Conservation (phyloP, 2,797 vertebrate genomes). For the Aphelocoma californica region DNA sequence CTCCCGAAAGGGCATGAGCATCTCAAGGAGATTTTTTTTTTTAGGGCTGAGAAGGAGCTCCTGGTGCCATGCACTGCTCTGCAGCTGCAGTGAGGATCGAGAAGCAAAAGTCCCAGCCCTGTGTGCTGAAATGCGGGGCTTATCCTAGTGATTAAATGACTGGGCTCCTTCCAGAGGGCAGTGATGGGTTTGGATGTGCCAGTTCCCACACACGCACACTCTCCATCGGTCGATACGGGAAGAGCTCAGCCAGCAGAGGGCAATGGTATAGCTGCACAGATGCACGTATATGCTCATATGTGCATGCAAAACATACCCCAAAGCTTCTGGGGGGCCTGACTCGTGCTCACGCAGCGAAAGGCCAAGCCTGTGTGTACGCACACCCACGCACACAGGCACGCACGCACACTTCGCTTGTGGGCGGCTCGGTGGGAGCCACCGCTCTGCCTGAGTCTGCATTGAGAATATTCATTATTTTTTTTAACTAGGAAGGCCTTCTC, state of each 20-base stretch:
- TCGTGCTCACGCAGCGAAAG: accelerated
- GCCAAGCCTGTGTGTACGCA: background rate
- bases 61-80: background rate
- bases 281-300: background rate
- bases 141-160: background rate
- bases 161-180: slow-evolving; percentile 46
- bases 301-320: background rate
- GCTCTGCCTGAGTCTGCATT: background rate
- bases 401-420: background rate
- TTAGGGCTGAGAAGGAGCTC: background rate
- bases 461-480: background rate
- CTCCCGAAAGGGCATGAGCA: background rate
- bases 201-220: background rate
- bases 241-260: slow-evolving; percentile 54
- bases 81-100: background rate
- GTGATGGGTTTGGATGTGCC: background rate
- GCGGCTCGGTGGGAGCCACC: background rate
- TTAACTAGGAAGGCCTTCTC: background rate
- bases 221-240: background rate
- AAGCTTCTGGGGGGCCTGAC: background rate
- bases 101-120: background rate
- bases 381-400: background rate
- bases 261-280: background rate
- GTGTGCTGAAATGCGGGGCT: accelerated
- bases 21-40: slow-evolving; percentile 26